These are phyloP conservation scores for Micrasema longulum DNA, from an alignment of 1,140 invertebrate species.

Conservation along the genomic window DNA sequence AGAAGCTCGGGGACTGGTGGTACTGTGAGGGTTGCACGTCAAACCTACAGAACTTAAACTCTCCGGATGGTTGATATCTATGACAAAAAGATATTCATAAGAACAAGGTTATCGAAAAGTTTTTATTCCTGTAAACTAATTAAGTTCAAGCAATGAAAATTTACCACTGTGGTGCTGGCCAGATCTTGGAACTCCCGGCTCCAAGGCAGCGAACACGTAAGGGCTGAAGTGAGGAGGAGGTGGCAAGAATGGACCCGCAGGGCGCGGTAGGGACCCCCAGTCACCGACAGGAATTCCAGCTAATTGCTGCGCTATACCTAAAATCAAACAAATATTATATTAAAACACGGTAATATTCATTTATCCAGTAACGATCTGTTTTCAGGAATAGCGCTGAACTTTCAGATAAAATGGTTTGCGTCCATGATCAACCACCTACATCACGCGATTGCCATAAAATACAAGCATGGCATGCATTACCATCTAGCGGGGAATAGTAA, in stretches of 20 bases:
- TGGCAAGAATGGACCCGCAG: constrained; percentile 67
- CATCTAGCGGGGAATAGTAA: constrained; percentile 44
- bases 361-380: too few relatives aligned
- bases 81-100: neutral
- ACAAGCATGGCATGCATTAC: neutral
- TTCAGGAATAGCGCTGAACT: too few relatives aligned
- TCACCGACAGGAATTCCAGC: constrained; percentile 71
- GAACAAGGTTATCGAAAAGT: neutral
- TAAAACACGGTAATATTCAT: too few relatives aligned
- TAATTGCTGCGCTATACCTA: constrained; percentile 76
- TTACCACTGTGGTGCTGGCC: constrained; percentile 57
- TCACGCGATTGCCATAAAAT: neutral
- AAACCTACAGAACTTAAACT: constrained; percentile 53
- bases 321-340: constrained; percentile 55
- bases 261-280: constrained; percentile 72
- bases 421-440: constrained; percentile 5
- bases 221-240: constrained; percentile 73
- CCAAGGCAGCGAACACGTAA: constrained; percentile 67
- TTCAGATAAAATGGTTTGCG: constrained; percentile 6
- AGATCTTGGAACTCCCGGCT: constrained; percentile 60
- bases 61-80: constrained; percentile 48
- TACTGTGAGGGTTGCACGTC: constrained; percentile 71
- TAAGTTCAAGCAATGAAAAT: neutral
- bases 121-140: neutral
- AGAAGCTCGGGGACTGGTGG: constrained; percentile 73